These are phyloP conservation scores for Dynastes tityus DNA, from an alignment of 2,888 invertebrate genomes.

Conservation along the genomic window DNA sequence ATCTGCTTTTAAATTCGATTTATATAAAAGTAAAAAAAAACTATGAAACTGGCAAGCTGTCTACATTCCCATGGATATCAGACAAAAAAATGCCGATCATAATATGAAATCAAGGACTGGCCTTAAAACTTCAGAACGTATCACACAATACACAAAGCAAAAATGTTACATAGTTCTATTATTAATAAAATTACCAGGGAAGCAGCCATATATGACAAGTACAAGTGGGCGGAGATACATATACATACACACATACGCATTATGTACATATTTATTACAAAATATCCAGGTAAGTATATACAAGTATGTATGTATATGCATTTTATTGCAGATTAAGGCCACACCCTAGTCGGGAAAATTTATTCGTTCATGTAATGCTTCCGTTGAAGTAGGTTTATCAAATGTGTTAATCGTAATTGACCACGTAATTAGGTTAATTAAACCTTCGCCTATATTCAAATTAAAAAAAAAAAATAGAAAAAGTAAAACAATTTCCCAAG, in stretches of 20 bases:
- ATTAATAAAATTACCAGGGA: background rate
- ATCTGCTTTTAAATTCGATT: no score
- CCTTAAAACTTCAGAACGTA: no score
- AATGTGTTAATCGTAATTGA: background rate
- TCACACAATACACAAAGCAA: no score
- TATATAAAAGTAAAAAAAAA: no score
- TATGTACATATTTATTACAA: background rate
- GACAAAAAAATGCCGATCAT: no score
- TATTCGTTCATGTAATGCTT: background rate
- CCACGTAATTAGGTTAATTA: background rate
- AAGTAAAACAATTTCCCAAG: no score
- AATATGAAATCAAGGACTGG: no score
- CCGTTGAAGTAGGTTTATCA: constrained; percentile 3
- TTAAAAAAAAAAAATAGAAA: no score
- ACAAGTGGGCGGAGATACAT: background rate
- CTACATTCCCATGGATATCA: no score
- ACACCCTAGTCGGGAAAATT: background rate
- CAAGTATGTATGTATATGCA: background rate
- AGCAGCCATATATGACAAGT: background rate
- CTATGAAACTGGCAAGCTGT: no score
- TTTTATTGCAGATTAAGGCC: constrained; percentile 10
- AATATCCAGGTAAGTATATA: background rate
- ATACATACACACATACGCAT: background rate
- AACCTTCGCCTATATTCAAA: no score
- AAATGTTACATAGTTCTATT: background rate